phyloP scores from a whole-genome alignment of 2,113 vertebrate species.

The Brachyhypopomus gauderio region DNA sequence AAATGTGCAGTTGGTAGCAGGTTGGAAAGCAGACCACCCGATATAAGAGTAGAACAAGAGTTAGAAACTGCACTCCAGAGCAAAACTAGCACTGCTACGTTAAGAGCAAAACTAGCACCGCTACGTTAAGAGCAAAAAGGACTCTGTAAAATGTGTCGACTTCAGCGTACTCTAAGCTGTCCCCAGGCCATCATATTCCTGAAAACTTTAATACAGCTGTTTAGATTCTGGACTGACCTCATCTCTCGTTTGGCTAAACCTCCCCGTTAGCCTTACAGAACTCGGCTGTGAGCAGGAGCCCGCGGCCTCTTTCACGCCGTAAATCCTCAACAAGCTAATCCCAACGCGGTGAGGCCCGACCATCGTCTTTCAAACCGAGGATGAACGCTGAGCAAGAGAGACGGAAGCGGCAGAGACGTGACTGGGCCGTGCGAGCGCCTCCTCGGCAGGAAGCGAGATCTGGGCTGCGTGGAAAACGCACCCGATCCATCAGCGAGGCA shows the following conservation, averaged over 20 bases:
- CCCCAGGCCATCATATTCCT: not conserved
- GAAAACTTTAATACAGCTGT: not conserved
- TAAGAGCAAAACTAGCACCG: not conserved
- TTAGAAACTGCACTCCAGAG: too few species aligned
- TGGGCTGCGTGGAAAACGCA: slow-evolving; percentile 34
- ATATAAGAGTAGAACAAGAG: not conserved
- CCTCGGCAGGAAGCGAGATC: slow-evolving; percentile 36
- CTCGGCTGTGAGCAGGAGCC: not conserved
- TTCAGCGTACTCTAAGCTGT: not conserved
- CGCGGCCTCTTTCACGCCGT: not conserved
- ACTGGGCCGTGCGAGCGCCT: slow-evolving; percentile 51
- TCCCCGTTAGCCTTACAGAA: not conserved
- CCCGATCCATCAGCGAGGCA: slow-evolving; percentile 65
- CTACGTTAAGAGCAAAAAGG: not conserved
- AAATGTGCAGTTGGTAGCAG: not conserved
- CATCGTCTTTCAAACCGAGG: slow-evolving; percentile 25
- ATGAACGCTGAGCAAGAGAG: slow-evolving; percentile 19
- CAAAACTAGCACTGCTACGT: not conserved
- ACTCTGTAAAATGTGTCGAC: not conserved
- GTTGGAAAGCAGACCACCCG: not conserved
- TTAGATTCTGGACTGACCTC: not conserved
- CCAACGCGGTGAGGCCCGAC: not conserved
- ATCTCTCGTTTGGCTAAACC: not conserved
- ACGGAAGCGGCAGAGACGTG: slow-evolving; percentile 45
- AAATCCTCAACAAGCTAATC: not conserved